Conservation (phyloP, 2,888 invertebrate genomes). For the Phymatocera aterrima region DNA sequence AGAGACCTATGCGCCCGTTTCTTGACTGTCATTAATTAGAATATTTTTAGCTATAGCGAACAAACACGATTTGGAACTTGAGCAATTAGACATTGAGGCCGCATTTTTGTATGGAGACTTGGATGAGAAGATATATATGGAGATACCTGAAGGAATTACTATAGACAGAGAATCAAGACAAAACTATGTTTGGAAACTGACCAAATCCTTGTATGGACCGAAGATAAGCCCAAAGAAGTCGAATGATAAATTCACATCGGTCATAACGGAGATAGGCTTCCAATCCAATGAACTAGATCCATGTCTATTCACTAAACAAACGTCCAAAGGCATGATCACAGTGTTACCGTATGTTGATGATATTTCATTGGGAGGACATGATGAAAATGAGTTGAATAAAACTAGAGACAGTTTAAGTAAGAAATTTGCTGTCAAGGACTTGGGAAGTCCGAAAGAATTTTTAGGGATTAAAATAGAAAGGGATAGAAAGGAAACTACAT, state of each 20-base stretch:
- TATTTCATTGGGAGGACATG: not conserved
- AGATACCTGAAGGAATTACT: constrained; percentile 49
- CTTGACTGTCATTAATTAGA: not conserved
- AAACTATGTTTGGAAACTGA: constrained; percentile 46
- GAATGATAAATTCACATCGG: constrained; percentile 50
- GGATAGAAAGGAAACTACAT: not conserved
- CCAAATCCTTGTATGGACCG: constrained; percentile 47
- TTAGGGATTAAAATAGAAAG: not conserved
- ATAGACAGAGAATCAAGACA: not conserved
- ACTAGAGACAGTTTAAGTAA: not conserved
- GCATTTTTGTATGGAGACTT: constrained; percentile 58
- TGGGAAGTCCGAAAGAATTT: not conserved
- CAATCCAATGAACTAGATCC: constrained; percentile 46
- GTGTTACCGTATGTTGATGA: no score
- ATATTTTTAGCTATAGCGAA: not conserved
- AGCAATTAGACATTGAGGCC: constrained; percentile 56
- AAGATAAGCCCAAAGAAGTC: constrained; percentile 49
- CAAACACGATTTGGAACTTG: constrained; percentile 50
- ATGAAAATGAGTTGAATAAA: not conserved
- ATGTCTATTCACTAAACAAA: constrained; percentile 51
- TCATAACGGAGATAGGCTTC: constrained; percentile 46
- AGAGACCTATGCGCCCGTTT: not conserved
- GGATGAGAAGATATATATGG: constrained; percentile 55
- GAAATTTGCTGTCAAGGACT: not conserved
- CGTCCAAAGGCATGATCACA: constrained; percentile 42